These are phyloP conservation scores for Volucella bombylans DNA, from an alignment of 2,888 invertebrate species.

Conservation along the genomic window DNA sequence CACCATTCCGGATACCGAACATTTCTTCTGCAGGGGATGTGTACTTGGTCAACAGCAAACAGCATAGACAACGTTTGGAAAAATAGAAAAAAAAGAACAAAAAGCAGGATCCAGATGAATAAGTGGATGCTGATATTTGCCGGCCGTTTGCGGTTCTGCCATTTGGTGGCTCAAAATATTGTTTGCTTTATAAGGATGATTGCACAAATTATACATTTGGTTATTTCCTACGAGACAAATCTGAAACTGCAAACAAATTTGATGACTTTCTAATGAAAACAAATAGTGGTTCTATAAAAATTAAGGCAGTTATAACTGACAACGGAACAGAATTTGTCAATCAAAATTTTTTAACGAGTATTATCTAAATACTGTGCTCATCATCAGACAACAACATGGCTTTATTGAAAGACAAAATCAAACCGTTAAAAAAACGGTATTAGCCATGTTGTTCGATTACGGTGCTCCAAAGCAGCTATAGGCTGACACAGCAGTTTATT, in stretches of 20 bases:
- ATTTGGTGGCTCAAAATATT: conserved; percentile 19
- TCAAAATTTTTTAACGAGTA: too few species aligned
- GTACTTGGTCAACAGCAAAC: not conserved
- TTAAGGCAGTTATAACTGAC: conserved; percentile 2
- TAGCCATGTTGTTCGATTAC: not conserved
- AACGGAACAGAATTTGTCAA: too few species aligned
- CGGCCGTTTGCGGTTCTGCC: not conserved
- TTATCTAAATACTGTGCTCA: not conserved
- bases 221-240: conserved; percentile 12
- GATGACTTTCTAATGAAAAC: conserved; percentile 7
- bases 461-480: not conserved
- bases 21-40: not conserved
- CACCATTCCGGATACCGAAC: too few species aligned
- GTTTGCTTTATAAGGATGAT: conserved; percentile 6
- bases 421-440: not conserved
- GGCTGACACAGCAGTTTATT: not conserved
- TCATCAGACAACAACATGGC: not conserved
- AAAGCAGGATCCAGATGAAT: conserved; percentile 1
- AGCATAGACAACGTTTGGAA: not conserved
- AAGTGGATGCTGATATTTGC: conserved; percentile 23
- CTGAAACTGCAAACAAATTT: conserved; percentile 22
- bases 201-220: conserved; percentile 1
- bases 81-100: conserved; percentile 12
- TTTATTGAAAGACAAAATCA: not conserved
- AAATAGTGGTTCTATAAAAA: conserved; percentile 1